phyloP scores from a whole-genome alignment of 2,113 vertebrate species.

The Centropus bengalensis region DNA sequence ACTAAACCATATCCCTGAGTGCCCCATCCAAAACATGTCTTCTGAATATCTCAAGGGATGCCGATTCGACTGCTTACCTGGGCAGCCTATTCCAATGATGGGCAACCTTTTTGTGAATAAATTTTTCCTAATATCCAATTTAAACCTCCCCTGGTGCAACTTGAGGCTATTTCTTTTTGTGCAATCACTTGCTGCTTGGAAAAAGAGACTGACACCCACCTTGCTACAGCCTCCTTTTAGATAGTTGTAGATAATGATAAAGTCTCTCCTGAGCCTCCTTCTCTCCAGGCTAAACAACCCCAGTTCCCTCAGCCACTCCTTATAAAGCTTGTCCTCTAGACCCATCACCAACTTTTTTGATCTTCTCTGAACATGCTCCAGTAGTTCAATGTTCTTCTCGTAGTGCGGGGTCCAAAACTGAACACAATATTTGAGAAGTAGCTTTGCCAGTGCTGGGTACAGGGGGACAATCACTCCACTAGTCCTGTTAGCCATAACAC shows the following conservation, averaged over 20 bases:
- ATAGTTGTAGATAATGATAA: background rate
- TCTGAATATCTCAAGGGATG: background rate
- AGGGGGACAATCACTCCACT: too few species aligned
- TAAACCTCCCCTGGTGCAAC: background rate
- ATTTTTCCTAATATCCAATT: background rate
- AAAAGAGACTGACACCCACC: background rate
- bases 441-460: fast-evolving
- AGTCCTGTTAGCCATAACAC: background rate
- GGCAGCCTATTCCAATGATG: background rate
- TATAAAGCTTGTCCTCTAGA: background rate
- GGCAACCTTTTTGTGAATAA: background rate
- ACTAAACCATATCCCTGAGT: background rate
- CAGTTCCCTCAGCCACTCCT: background rate
- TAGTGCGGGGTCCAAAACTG: background rate
- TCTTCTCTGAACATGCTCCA: background rate
- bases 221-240: background rate
- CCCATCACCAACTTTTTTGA: background rate
- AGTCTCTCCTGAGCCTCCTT: background rate
- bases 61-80: background rate
- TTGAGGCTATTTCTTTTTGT: fast-evolving
- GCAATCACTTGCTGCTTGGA: background rate
- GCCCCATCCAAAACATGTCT: fast-evolving
- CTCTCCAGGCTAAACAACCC: background rate
- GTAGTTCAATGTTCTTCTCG: background rate
- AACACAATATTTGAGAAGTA: fast-evolving